These are phyloP conservation scores for Zaprionus tsacasi DNA, from an alignment of 1,140 invertebrate genomes.

Conservation along the genomic window DNA sequence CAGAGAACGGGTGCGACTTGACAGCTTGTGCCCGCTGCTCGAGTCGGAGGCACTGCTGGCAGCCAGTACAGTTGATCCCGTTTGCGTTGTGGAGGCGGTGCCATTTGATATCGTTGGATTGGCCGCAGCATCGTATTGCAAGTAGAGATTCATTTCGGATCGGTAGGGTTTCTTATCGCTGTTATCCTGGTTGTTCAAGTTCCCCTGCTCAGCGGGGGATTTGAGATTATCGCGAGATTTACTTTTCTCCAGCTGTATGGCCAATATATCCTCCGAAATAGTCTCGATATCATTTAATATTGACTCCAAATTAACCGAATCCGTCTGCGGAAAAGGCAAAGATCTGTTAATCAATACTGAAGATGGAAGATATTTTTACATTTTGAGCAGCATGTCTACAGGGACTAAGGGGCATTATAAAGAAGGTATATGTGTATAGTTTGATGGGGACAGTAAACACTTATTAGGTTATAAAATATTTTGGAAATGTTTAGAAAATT, in stretches of 20 bases:
- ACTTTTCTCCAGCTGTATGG: conserved; percentile 75
- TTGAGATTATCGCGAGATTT: conserved; percentile 71
- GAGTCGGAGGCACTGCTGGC: conserved; percentile 42
- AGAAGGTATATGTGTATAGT: background rate
- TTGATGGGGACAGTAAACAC: background rate
- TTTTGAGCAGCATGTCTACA: background rate
- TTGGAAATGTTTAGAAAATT: too few relatives aligned
- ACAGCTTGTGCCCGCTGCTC: conserved; percentile 45
- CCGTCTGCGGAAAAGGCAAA: conserved; percentile 48
- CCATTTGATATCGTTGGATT: conserved; percentile 58
- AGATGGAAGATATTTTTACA: background rate
- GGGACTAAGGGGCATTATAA: background rate
- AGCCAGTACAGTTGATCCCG: conserved; percentile 15
- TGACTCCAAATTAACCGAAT: conserved; percentile 84
- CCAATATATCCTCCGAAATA: conserved; percentile 84
- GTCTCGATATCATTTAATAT: conserved; percentile 85
- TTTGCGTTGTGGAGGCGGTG: conserved; percentile 36
- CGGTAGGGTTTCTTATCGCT: conserved; percentile 73
- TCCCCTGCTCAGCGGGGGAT: conserved; percentile 3
- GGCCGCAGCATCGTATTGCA: conserved; percentile 72
- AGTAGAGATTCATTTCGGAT: conserved; percentile 81
- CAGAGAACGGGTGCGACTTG: conserved; percentile 59
- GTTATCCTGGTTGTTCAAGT: conserved; percentile 45
- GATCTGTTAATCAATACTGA: background rate
- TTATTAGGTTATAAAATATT: background rate